Base-by-base conservation (phyloP, 1,140 invertebrate genomes). In the Anoplophora glabripennis region DNA sequence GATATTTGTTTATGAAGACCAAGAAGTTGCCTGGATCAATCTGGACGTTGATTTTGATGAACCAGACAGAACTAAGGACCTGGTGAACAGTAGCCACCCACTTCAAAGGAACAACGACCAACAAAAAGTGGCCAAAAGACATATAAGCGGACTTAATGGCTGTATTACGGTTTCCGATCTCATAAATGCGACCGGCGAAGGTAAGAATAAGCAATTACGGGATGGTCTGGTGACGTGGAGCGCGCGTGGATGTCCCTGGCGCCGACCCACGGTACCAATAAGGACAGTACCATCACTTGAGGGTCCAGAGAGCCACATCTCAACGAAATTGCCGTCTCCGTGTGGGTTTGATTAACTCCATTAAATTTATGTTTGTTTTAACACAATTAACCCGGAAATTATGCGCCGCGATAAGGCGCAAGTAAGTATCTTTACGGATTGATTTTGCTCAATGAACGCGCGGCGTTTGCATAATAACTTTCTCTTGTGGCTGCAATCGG, bases 311-410 rank as follows among this genome's bases (percentile, higher is more conserved):
- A 28, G 21, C 21, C 21, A 28, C 21, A 28, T 28, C 21, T 28
- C 21, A 28, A 28, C 44, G 28, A 18, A 46, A 5, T 40, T n/a
- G 12, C 44, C 44, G 15, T 15, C 28, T 4, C 17, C 10, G 44
- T 28, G 44, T 46, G 44, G 44, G 44, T 46, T 46, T 46, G 44
- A 46, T 46, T 46, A 46, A 46, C 12, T 46, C 10, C 18, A 46
- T 46, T 28, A 46, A 46, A 28, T 46, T 28, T 46, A 46, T 46
- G 44, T 46, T 46, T 46, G 17, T 46, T 46, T 46, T 46, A 28
- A 46, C 28, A 46, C 18, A n/a, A 46, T 46, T 46, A 46, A 46
- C 28, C 17, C 44, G 44, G 18, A 46, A 46, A 46, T 46, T 28
- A 46, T 46, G 15, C 28, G 18, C 17, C 12, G 44, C 15, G 28